Base-by-base conservation (phyloP, 2,113 vertebrate species). In the Phrynocephalus versicolor region DNA sequence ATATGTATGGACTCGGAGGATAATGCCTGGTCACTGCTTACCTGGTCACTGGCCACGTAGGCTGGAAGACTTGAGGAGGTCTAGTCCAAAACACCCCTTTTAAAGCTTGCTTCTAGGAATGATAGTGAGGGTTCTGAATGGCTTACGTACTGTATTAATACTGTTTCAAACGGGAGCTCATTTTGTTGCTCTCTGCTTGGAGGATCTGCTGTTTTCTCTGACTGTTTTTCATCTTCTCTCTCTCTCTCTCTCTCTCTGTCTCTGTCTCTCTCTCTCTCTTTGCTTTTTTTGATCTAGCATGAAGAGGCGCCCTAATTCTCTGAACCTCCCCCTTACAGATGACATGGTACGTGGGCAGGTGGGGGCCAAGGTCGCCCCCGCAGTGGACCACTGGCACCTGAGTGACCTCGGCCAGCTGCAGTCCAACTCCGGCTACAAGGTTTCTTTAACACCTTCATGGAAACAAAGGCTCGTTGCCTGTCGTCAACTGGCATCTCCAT, bases 301-400 rank as follows among this genome's bases (percentile, higher is more conserved):
- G 97, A 97, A 98, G 93, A 98, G 99, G 85, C 98, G 98, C 62
- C 99, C 99, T 25, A 98, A 96, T 65, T 99, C 98, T 87, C 95
- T 99, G 97, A 99, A 97, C 87, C 97, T 99, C 95, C 97, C 98
- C 87, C 95, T 97, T 82, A 92, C 97, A 14, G 99, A 99, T 93
- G 97, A 98, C 95, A 98, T 98, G 98, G 98, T 99, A 99, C 97
- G 98, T 98, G 98, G 97, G 95, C 98, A 97, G 96, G 97, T 96
- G 93, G 98, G 97, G 97, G 97, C 96, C 97, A 98, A 96, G 97
- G 97, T 97, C 95, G 69, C 96, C 94, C 96, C 98, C 92, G 88
- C 96, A 87, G 94, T 97, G 96, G 98, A 99, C 97, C 97, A 97
- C 97, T 98, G 98, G 98, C 98, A 97, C 95, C 97, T 97, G 96